Evolutionary conservation across 2,888 invertebrate species (phyloP), one percentile per base, ranked within the genome.

Genomic region (Stramonita haemastoma): DNA sequence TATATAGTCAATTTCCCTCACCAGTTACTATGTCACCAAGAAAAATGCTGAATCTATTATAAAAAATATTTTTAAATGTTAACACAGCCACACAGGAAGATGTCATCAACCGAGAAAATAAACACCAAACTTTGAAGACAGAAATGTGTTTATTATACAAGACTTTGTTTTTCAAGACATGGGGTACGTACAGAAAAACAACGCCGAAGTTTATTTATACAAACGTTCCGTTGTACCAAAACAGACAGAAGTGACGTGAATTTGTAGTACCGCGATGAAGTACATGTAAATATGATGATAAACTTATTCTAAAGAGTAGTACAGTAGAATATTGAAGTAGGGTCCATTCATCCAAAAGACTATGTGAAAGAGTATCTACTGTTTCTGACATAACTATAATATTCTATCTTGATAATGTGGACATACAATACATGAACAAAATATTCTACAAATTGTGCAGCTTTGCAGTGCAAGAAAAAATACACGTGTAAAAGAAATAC

Each of bases 171-270:
- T 86, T 86, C 86, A 22, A 86, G 66, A 66, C 86, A 86, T 32
- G 17, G 86, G 29, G 36, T 85, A 85, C 84, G 57, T 86, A 86
- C 86, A 86, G 86, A 86, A 86, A 86, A 86, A 86, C 86, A 86
- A 86, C 29, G 86, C 86, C 86, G 66, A 86, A 86, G 85, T 86
- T 86, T 86, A 66, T 86, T 86, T 86, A 66, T 86, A 86, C 86
- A 86, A 66, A 86, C 29, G 17, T 86, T 60, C 57, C 22, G 60
- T 46, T 66, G 60, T 86, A 86, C 86, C 86, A 86, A 86, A 86
- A 57, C 81, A 81, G 32, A 81, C 17, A 81, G 46, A 85, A 56
- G 13, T 13, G 17, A 34, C 46, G 34, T 79, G 34, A 83, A 46
- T 83, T 36, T 46, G 19, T 83, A 66, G 19, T 83, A 19, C 34